Percentiles rank a stretch among this genome's conserved stretches.
Conservation (phyloP, 2,113 vertebrate species). For the Callaeas wilsoni region DNA sequence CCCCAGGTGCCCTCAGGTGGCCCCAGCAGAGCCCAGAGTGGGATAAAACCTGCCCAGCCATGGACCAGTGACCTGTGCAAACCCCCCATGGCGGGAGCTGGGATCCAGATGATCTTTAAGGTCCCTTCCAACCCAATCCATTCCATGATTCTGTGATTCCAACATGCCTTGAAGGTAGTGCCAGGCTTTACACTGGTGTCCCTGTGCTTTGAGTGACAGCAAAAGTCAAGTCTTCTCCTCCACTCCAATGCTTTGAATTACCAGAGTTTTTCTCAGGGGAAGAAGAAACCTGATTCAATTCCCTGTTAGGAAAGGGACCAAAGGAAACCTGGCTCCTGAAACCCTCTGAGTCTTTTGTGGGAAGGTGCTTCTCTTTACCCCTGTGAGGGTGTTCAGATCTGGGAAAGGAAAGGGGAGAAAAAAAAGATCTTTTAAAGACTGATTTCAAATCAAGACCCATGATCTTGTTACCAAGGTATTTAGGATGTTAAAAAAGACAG, state of each 20-base stretch:
- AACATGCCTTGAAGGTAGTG: background rate
- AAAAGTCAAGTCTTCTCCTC: background rate
- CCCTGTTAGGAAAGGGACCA: background rate
- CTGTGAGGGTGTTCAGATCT: background rate
- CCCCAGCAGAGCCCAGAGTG: background rate
- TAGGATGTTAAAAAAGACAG: slow-evolving; percentile 46
- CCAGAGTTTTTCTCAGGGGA: background rate
- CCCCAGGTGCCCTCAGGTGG: background rate
- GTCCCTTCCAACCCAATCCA: background rate
- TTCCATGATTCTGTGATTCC: background rate
- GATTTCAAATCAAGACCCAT: slow-evolving; percentile 28
- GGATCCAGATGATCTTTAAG: background rate
- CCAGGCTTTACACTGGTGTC: background rate
- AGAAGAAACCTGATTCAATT: background rate
- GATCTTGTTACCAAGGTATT: slow-evolving; percentile 46
- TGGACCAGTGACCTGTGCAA: background rate
- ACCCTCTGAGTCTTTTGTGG: background rate
- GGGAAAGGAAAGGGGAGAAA: background rate
- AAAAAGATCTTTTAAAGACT: background rate
- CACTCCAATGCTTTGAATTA: background rate
- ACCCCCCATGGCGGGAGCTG: background rate
- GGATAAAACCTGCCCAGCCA: background rate
- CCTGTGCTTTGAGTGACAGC: background rate
- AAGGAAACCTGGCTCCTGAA: background rate
- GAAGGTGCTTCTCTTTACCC: background rate